Conservation (phyloP, 2,888 invertebrate genomes). For the Incurvaria masculella region DNA sequence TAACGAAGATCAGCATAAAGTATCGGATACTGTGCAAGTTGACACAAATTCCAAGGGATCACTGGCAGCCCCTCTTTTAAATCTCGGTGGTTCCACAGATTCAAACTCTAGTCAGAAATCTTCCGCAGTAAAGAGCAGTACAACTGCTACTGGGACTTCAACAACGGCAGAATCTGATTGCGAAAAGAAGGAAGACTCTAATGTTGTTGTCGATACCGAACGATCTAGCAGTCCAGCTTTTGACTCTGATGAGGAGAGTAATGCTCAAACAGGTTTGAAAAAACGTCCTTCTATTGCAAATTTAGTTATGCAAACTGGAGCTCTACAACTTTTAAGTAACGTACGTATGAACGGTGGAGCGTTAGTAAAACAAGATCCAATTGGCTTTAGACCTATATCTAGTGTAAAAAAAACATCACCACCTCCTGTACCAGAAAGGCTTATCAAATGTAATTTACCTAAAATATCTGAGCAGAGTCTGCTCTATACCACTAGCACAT, state of each 20-base stretch:
- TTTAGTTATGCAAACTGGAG: constrained; percentile 65
- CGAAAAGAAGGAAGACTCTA: constrained; percentile 41
- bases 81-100: constrained; percentile 50
- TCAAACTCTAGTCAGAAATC: constrained; percentile 61
- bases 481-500: constrained; percentile 60
- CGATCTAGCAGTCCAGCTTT: constrained; percentile 92
- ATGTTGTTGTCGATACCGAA: constrained; percentile 57
- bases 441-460: constrained; percentile 47
- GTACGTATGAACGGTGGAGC: constrained; percentile 56
- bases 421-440: constrained; percentile 27
- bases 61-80: constrained; percentile 38
- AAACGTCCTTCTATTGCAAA: constrained; percentile 67
- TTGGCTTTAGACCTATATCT: constrained; percentile 36
- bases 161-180: constrained; percentile 51
- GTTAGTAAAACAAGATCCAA: constrained; percentile 28
- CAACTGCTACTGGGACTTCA: constrained; percentile 55
- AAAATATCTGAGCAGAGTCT: constrained; percentile 63
- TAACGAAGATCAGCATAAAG: constrained; percentile 68
- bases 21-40: constrained; percentile 37
- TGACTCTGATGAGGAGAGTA: constrained; percentile 91
- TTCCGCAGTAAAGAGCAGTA: constrained; percentile 56
- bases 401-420: constrained; percentile 26
- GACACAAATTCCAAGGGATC: constrained; percentile 40
- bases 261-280: constrained; percentile 54
- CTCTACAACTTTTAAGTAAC: constrained; percentile 49